phyloP scores from a whole-genome alignment of 2,113 vertebrate genomes.

The Callospermophilus lateralis region DNA sequence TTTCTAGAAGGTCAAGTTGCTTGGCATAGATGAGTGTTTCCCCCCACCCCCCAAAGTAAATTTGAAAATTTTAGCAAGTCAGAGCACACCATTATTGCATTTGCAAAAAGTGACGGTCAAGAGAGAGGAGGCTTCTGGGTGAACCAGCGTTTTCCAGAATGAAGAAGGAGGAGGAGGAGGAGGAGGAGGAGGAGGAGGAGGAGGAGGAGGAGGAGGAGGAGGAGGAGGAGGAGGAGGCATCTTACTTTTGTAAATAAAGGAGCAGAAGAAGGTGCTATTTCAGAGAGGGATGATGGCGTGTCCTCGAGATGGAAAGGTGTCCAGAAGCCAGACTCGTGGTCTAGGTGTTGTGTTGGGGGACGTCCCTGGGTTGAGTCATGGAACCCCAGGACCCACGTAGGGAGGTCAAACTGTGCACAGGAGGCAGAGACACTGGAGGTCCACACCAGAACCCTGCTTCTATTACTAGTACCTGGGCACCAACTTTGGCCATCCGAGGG shows the following conservation, averaged over 20 bases:
- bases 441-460: not conserved
- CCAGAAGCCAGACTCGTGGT: not conserved
- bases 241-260: not conserved
- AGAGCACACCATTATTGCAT: not conserved
- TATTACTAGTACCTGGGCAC: too few relatives aligned
- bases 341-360: not conserved
- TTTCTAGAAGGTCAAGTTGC: constrained; percentile 26
- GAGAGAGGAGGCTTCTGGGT: not conserved
- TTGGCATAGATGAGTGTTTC: not conserved
- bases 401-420: accelerated
- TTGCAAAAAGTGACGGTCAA: constrained; percentile 31
- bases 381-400: accelerated
- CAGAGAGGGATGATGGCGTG: not conserved
- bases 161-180: not conserved
- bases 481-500: not conserved
- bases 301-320: not conserved
- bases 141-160: not conserved
- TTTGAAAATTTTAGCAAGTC: constrained; percentile 30
- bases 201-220: too few relatives aligned
- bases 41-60: not conserved
- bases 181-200: too few relatives aligned
- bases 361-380: not conserved
- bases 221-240: not conserved
- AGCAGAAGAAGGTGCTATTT: not conserved
- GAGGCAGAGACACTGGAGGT: not conserved